phyloP scores from a whole-genome alignment of 2,797 vertebrate genomes.

The Pseudochirops corinnae region DNA sequence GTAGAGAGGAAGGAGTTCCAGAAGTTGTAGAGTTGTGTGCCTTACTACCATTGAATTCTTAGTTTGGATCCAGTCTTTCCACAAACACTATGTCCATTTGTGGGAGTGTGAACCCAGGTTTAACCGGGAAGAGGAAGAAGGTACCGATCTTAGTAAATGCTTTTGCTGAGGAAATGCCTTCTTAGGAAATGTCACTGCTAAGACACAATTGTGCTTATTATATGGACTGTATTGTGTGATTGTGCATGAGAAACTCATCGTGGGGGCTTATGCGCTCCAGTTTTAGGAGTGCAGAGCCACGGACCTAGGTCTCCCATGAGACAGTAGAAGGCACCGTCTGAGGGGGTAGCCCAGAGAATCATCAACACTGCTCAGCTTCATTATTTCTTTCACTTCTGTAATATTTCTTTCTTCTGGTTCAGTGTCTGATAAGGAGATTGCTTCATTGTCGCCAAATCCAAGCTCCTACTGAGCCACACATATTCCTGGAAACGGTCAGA shows the following conservation, averaged over 20 bases:
- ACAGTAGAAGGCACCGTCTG: too few species aligned
- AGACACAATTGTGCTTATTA: neutral
- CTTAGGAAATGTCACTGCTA: neutral
- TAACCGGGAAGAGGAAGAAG: neutral
- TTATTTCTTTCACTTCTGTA: neutral
- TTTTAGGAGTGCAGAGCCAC: too few species aligned
- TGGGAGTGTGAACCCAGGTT: neutral
- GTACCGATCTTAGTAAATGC: neutral
- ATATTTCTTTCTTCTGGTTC: neutral
- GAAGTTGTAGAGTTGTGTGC: neutral
- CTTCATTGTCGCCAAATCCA: neutral
- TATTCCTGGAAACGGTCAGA: neutral
- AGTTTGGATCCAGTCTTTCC: neutral
- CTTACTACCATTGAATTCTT: neutral
- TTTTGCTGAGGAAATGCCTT: neutral
- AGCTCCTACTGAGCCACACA: neutral
- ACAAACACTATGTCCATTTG: neutral
- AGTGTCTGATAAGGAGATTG: neutral
- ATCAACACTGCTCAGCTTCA: too few species aligned
- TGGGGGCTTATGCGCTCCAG: too few species aligned
- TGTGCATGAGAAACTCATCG: too few species aligned
- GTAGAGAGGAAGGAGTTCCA: neutral
- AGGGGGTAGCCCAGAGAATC: too few species aligned
- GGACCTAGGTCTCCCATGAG: too few species aligned
- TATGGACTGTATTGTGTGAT: too few species aligned